A percentile compares a stretch with the other conserved stretches of the same genome.
Conservation (phyloP, 1,140 invertebrate species). For the Euglossa dilemma region DNA sequence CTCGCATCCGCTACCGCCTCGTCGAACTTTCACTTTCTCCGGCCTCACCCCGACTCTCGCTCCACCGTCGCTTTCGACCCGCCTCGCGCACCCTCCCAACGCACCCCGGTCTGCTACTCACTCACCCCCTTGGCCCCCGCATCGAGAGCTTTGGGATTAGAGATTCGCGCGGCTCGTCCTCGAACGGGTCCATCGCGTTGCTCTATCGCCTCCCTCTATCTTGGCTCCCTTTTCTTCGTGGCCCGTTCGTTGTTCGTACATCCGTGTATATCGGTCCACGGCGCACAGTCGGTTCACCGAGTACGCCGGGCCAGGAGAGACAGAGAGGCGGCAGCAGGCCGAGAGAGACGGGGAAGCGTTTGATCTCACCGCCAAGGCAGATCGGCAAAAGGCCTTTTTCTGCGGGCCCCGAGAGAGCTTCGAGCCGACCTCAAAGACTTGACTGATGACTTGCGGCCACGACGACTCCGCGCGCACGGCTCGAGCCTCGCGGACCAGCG, state of each 20-base stretch:
- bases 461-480: conserved; percentile 39
- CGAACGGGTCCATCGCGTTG: neutral
- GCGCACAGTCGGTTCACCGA: conserved; percentile 70
- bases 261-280: conserved; percentile 61
- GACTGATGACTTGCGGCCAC: conserved; percentile 77
- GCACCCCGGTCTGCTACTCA: neutral
- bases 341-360: conserved; percentile 56
- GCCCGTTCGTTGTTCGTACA: conserved; percentile 48
- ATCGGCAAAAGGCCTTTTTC: conserved; percentile 78
- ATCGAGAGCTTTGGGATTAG: too few species aligned
- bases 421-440: conserved; percentile 76
- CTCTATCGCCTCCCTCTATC: conserved; percentile 12
- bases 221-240: conserved; percentile 19
- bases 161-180: neutral
- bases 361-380: conserved; percentile 77
- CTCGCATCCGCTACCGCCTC: neutral
- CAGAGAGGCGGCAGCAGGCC: neutral
- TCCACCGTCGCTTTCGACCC: neutral
- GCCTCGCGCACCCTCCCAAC: neutral
- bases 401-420: conserved; percentile 65
- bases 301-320: conserved; percentile 43
- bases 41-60: too few species aligned
- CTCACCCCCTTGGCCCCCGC: neutral
- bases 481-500: conserved; percentile 18
- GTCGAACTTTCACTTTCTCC: neutral